Evolutionary conservation across 1,140 invertebrate genomes (phyloP), one percentile per base, ranked within the genome.

Genomic region (Mamestra configurata): DNA sequence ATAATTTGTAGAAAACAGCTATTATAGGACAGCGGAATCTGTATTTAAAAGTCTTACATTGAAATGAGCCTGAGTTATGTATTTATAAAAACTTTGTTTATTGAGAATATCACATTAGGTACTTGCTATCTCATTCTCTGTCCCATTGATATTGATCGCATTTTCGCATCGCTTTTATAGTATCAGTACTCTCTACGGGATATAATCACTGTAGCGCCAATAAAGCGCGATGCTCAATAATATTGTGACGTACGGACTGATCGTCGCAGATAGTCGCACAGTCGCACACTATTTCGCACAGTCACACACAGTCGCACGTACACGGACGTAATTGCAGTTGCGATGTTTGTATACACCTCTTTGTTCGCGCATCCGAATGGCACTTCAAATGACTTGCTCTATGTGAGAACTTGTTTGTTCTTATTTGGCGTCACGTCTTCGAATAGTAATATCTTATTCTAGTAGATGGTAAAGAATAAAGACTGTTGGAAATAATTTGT

Each of bases 301-400:
- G 46, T 18, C 46, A 11, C 20, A 24, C 18, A 24, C 5, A 22
- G 6, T 24, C 8, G 22, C 53, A 27, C 53, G 22, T 13, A 24
- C 22, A 5, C 22, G 22, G 11, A 24, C 53, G 53, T 57, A 57
- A 57, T 57, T 57, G 53, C 53, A 24, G 53, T 24, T 27, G 53
- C 24, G 22, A 20, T 27, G 24, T 57, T 57, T 27, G 22, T 15
- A 24, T 24, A 13, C 22, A 57, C 4, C 22, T 57, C 53, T 57
- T 57, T 57, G 53, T 57, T 57, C 53, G 22, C 22, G 22, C 53
- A 27, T 22, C 24, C 20, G 22, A 22, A 57, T 10, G 53, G 2
- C 53, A 57, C 53, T 57, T 27, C 24, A 27, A 57, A 57, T 57
- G 10, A 11, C 53, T 27, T 57, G 53, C 53, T 24, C 53, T 24